Conservation (phyloP, 2,888 invertebrate genomes). For the Drosophila yooni region DNA sequence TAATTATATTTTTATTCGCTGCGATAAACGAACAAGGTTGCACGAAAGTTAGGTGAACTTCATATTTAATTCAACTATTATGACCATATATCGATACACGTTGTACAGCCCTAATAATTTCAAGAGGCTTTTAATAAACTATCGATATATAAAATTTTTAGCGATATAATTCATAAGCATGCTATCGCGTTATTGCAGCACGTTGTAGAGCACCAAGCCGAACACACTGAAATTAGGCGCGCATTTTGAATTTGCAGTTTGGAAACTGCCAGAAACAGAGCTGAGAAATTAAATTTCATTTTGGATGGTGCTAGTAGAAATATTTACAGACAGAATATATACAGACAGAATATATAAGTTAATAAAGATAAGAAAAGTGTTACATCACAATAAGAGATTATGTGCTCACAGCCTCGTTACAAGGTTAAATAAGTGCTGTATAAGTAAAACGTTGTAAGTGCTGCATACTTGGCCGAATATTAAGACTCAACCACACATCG, state of each 20-base stretch:
- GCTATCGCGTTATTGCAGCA: background rate
- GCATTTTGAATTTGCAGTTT: background rate
- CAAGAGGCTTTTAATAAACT: background rate
- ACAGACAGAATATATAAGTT: constrained; percentile 9
- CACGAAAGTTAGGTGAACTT: constrained; percentile 62
- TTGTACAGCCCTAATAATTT: constrained; percentile 22
- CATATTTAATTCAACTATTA: constrained; percentile 52
- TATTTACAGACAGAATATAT: too few species aligned
- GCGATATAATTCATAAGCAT: background rate
- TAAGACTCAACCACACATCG: background rate
- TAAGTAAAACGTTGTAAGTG: constrained; percentile 5
- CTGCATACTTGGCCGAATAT: background rate
- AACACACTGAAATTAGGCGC: constrained; percentile 14
- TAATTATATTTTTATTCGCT: constrained; percentile 68
- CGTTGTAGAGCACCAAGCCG: constrained; percentile 10
- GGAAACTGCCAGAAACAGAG: background rate
- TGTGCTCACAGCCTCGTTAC: constrained; percentile 2
- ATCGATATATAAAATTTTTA: background rate
- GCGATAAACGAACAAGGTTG: constrained; percentile 63
- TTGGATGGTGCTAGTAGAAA: background rate
- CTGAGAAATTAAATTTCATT: background rate
- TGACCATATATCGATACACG: constrained; percentile 31
- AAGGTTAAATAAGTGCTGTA: constrained; percentile 12
- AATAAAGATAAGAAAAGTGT: constrained; percentile 23
- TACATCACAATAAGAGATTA: constrained; percentile 13